Evolutionary conservation across 2,888 invertebrate genomes (phyloP).

Genomic region (Stenotaenia linearis): DNA sequence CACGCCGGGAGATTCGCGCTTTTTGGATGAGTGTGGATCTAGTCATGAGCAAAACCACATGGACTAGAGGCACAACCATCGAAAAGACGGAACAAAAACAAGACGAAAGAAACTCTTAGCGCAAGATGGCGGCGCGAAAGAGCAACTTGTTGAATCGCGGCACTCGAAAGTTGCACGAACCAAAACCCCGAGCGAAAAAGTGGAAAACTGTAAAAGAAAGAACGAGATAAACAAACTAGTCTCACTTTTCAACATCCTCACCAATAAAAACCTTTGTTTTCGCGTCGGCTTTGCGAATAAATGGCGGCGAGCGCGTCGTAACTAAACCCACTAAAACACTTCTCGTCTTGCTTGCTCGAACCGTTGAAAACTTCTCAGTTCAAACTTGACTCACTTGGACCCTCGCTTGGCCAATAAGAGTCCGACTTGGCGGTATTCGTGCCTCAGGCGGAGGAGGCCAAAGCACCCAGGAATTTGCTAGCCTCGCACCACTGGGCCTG

Average conservation of each 20-base stretch:
- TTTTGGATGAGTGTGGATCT: conserved; percentile 38
- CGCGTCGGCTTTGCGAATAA: neutral
- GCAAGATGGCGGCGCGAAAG: conserved; percentile 10
- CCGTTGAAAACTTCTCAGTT: neutral
- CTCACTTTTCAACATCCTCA: neutral
- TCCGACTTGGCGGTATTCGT: conserved; percentile 7
- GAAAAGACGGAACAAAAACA: neutral
- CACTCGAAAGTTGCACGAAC: neutral
- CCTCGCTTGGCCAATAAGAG: neutral
- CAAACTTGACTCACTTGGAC: neutral
- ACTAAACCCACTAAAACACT: neutral
- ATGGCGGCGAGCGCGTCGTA: neutral
- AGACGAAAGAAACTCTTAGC: neutral
- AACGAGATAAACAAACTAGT: neutral
- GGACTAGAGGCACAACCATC: conserved; percentile 38
- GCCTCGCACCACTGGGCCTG: neutral
- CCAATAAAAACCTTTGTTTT: neutral
- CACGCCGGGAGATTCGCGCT: neutral
- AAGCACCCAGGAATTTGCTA: conserved; percentile 1
- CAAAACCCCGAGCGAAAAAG: neutral
- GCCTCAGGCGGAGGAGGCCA: conserved; percentile 24
- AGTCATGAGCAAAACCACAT: conserved; percentile 37
- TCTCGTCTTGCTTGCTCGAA: neutral
- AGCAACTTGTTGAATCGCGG: conserved; percentile 15
- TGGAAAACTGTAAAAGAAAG: neutral